Conservation (phyloP, 2,888 invertebrate genomes). For the Eupeodes latifasciatus region DNA sequence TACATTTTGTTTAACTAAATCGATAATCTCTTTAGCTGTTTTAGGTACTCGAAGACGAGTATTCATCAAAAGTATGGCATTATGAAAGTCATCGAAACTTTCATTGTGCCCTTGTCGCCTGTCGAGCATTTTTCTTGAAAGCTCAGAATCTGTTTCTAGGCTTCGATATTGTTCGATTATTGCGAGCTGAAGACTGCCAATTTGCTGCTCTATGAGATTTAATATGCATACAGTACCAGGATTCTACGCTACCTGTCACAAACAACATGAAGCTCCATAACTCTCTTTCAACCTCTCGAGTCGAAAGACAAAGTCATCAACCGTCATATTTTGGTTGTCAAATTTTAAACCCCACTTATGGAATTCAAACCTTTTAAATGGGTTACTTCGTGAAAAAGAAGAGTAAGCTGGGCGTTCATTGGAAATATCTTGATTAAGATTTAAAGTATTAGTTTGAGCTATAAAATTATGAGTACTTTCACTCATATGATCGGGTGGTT, state of each 20-base stretch:
- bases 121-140: too few relatives aligned
- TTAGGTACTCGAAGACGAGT: neutral
- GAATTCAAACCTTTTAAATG: slow-evolving; percentile 9
- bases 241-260: neutral
- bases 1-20: too few relatives aligned
- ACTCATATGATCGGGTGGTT: too few relatives aligned
- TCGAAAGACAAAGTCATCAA: slow-evolving; percentile 7
- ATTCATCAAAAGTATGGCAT: neutral
- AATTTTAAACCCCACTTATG: slow-evolving; percentile 9
- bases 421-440: neutral
- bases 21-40: neutral
- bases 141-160: too few relatives aligned
- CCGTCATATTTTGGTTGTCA: neutral
- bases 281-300: slow-evolving; percentile 4
- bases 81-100: neutral
- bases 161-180: neutral
- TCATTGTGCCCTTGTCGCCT: too few relatives aligned
- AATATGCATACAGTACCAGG: neutral
- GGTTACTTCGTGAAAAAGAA: neutral
- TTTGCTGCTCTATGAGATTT: neutral
- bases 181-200: neutral
- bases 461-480: neutral
- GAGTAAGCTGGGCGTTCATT: neutral
- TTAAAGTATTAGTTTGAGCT: neutral
- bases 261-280: neutral